Base-by-base conservation (phyloP, 2,888 invertebrate genomes). In the Leuctra nigra region DNA sequence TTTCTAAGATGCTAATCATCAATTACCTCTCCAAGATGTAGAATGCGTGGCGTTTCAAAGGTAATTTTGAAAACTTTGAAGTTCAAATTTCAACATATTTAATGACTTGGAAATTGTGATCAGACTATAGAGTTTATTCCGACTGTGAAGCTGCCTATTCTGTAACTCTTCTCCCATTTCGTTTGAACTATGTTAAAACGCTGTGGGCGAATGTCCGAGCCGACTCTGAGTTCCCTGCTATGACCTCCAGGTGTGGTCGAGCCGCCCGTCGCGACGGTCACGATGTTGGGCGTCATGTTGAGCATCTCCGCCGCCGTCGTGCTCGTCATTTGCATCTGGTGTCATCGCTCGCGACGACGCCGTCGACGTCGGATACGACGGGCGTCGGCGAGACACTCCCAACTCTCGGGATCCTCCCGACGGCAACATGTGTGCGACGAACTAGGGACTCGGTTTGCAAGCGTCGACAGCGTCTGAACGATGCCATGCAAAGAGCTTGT, bases 221-320 rank as follows among this genome's bases (percentile, higher is more conserved):
- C n/a, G n/a, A n/a, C n/a, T n/a, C n/a, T n/a, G n/a, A n/a, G n/a
- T n/a, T n/a, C n/a, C n/a, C n/a, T n/a, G n/a, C n/a, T n/a, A n/a
- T n/a, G n/a, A n/a, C 53, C 39, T 44, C 20, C 70, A 77, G 77
- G 77, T 71, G 65, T 70, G 50, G 71, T 72, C 58, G 71, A 68
- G 56, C 74, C 75, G 66, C 77, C 78, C 68, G 74, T 79, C 70
- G 79, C 80, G 73, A 78, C 76, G 72, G 76, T 76, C 76, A 78
- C 76, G 75, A 72, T 73, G 56, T 62, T 70, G 67, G 77, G 69
- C 67, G 73, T 71, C 58, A 73, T 75, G 62, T 74, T 74, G 58
- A 75, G 72, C 61, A 71, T 72, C 58, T 72, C 75, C 59, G 71
- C 76, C 59, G 73, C 77, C 56, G 65, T 80, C 61, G 71, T 73